Conservation (phyloP, 2,113 vertebrate genomes). For the Alaudala cheleensis region DNA sequence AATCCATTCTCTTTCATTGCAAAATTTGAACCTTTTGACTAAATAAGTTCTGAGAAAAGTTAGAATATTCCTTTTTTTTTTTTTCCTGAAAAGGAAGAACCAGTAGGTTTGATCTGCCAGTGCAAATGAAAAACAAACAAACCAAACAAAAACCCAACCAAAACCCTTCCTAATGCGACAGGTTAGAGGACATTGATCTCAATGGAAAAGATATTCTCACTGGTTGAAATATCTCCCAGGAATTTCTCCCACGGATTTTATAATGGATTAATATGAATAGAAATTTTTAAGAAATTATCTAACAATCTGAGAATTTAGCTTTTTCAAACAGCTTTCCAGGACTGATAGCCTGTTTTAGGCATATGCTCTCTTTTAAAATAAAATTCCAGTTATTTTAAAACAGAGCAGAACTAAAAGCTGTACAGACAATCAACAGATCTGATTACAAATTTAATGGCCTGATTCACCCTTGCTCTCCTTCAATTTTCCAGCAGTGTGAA, state of each 20-base stretch:
- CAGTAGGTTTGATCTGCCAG: neutral
- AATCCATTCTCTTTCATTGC: neutral
- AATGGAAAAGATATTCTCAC: neutral
- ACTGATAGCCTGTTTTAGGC: neutral
- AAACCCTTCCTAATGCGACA: neutral
- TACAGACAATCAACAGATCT: neutral
- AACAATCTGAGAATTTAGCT: neutral
- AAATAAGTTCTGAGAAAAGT: neutral
- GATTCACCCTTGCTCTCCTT: conserved; percentile 16
- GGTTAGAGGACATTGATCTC: neutral
- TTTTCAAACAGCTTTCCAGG: neutral
- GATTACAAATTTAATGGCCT: conserved; percentile 8
- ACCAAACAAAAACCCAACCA: neutral
- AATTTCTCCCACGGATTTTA: neutral
- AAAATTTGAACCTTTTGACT: neutral
- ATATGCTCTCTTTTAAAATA: neutral
- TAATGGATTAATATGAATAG: neutral
- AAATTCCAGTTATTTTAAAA: conserved; percentile 2
- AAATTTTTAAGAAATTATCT: neutral
- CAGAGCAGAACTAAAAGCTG: neutral
- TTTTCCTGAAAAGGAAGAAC: neutral
- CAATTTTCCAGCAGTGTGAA: conserved; percentile 39
- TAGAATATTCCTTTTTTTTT: neutral
- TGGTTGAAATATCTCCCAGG: neutral
- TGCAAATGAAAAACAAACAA: neutral